phyloP scores from a whole-genome alignment of 2,113 vertebrate genomes.

The Poeciliopsis turrubarensis region DNA sequence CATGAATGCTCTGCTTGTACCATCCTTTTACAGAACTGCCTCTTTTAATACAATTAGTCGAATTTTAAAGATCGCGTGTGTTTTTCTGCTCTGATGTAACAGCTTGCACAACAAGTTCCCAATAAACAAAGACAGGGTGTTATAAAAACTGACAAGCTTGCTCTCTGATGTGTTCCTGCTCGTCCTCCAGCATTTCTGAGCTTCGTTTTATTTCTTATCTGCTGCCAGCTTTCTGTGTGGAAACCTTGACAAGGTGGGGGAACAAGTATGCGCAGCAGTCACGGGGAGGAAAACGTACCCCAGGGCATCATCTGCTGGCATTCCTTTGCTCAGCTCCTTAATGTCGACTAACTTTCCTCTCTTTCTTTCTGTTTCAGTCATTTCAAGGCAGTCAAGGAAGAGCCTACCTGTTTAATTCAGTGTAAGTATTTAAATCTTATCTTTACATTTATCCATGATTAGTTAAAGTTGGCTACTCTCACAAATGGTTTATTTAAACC shows the following conservation, averaged over 20 bases:
- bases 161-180: conserved; percentile 12
- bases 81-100: neutral
- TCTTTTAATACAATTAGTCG: no score
- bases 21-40: neutral
- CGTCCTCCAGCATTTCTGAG: conserved; percentile 1
- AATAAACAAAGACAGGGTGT: neutral
- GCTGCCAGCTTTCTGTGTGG: conserved; percentile 32
- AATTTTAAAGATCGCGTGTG: neutral
- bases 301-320: conserved; percentile 28
- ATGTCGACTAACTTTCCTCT: conserved; percentile 29
- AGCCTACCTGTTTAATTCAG: conserved; percentile 99
- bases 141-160: neutral
- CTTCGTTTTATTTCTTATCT: conserved; percentile 28
- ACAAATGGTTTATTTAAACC: no score
- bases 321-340: conserved; percentile 29
- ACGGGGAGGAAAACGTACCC: conserved; percentile 20
- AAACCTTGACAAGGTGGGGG: conserved; percentile 40
- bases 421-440: conserved; percentile 85
- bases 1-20: neutral
- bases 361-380: conserved; percentile 83
- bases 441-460: no score
- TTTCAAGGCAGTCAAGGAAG: conserved; percentile 99
- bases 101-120: neutral
- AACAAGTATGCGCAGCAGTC: conserved; percentile 35
- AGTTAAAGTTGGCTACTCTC: no score